Conservation (phyloP, 2,888 invertebrate species). For the Drosophila demipolita region DNA sequence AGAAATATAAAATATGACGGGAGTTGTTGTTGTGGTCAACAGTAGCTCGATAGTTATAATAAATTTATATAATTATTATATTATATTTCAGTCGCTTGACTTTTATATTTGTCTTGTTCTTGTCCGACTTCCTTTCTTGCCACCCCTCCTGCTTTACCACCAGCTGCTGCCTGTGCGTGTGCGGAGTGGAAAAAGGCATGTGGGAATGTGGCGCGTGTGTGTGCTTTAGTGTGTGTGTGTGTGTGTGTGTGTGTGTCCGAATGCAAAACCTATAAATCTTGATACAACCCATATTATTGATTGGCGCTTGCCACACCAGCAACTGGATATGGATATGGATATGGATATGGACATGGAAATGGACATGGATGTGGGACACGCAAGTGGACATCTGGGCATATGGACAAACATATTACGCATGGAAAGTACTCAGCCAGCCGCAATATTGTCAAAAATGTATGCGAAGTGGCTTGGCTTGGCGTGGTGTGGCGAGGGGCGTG, state of each 20-base stretch:
- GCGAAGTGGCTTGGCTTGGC: not conserved
- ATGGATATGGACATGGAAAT: constrained; percentile 29
- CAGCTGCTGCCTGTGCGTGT: constrained; percentile 41
- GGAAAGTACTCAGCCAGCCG: constrained; percentile 31
- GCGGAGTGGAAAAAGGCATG: not conserved
- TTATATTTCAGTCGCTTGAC: constrained; percentile 7
- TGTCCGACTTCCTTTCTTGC: not conserved
- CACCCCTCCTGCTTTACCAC: not conserved
- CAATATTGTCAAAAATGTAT: constrained; percentile 39
- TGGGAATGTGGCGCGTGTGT: constrained; percentile 21
- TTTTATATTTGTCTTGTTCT: constrained; percentile 18
- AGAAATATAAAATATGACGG: not conserved
- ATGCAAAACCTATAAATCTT: constrained; percentile 84
- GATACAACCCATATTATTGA: constrained; percentile 85
- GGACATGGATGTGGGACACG: constrained; percentile 48
- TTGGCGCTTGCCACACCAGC: constrained; percentile 70
- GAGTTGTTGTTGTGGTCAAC: not conserved
- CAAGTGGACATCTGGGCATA: constrained; percentile 71
- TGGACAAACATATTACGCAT: constrained; percentile 55
- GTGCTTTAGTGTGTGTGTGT: constrained; percentile 31
- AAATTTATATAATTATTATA: too few species aligned
- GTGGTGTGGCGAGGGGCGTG: too few species aligned
- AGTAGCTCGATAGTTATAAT: not conserved
- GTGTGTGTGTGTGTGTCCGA: constrained; percentile 38
- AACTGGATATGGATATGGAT: constrained; percentile 37